Evolutionary conservation across 2,797 vertebrate genomes (phyloP).

Genomic region (Falco peregrinus): DNA sequence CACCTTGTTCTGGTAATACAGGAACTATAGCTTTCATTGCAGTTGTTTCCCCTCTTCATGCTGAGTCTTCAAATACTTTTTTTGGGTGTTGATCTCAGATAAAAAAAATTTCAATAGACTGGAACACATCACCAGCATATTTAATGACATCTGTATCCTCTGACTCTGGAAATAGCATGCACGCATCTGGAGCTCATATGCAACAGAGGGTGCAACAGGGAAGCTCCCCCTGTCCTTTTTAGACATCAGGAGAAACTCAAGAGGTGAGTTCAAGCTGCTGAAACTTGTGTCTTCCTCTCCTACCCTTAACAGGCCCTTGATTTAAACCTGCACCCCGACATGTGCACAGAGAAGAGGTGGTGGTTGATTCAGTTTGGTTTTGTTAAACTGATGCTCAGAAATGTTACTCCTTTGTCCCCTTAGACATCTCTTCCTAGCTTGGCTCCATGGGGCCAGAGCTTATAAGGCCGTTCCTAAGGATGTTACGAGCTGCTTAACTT

Average conservation of each 20-base stretch:
- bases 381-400: not conserved
- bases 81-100: conserved; percentile 54
- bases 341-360: not conserved
- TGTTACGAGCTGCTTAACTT: not conserved
- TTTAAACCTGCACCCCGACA: not conserved
- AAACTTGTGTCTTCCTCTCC: not conserved
- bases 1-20: not conserved
- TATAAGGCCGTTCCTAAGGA: not conserved
- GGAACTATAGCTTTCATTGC: conserved; percentile 8
- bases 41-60: conserved; percentile 41
- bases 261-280: conserved; percentile 10
- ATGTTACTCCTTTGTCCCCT: not conserved
- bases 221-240: conserved; percentile 11
- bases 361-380: not conserved
- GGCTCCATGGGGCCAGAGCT: not conserved
- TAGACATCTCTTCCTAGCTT: not conserved
- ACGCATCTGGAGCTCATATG: conserved; percentile 62
- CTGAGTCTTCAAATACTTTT: conserved; percentile 59
- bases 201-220: not conserved
- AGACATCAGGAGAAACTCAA: conserved; percentile 17
- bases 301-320: not conserved
- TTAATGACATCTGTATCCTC: conserved; percentile 66
- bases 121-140: conserved; percentile 44
- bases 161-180: conserved; percentile 50
- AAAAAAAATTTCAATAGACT: conserved; percentile 43